phyloP scores from a whole-genome alignment of 2,797 vertebrate species.

The Rhyacichthys aspro region DNA sequence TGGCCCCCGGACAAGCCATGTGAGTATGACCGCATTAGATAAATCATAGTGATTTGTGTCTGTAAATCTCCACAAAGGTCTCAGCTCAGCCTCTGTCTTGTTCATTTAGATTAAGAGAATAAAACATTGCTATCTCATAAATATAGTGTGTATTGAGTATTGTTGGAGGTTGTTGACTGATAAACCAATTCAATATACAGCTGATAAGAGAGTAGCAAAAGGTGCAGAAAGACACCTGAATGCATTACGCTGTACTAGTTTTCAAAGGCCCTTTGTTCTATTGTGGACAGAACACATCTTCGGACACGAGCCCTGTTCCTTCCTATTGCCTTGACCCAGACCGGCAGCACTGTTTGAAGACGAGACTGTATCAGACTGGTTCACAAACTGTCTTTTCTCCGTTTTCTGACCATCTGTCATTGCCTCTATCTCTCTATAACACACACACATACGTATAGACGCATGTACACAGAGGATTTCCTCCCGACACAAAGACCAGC shows the following conservation, averaged over 20 bases:
- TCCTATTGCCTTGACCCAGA: slow-evolving; percentile 24
- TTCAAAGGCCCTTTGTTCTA: slow-evolving; percentile 3
- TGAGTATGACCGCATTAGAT: too few species aligned
- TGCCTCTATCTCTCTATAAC: slow-evolving; percentile 17
- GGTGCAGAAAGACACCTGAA: background rate
- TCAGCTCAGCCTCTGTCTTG: too few species aligned
- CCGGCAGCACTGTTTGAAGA: background rate
- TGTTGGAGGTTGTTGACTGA: background rate
- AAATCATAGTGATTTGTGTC: too few species aligned
- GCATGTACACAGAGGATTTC: slow-evolving; percentile 75
- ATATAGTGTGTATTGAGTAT: too few species aligned
- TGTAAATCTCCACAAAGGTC: too few species aligned
- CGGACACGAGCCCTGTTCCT: slow-evolving; percentile 25
- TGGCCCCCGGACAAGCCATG: too few species aligned
- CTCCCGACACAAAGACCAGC: slow-evolving; percentile 79
- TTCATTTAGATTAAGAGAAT: too few species aligned
- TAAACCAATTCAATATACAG: background rate
- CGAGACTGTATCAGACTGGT: background rate
- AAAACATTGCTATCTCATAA: too few species aligned
- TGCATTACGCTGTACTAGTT: background rate
- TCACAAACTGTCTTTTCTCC: slow-evolving; percentile 6
- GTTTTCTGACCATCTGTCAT: slow-evolving; percentile 35
- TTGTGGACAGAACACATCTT: slow-evolving; percentile 8
- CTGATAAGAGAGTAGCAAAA: background rate
- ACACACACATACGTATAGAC: slow-evolving; percentile 7